Evolutionary conservation across 2,113 vertebrate species (phyloP), one percentile per base, ranked within the genome.

Genomic region (Panthera leo): DNA sequence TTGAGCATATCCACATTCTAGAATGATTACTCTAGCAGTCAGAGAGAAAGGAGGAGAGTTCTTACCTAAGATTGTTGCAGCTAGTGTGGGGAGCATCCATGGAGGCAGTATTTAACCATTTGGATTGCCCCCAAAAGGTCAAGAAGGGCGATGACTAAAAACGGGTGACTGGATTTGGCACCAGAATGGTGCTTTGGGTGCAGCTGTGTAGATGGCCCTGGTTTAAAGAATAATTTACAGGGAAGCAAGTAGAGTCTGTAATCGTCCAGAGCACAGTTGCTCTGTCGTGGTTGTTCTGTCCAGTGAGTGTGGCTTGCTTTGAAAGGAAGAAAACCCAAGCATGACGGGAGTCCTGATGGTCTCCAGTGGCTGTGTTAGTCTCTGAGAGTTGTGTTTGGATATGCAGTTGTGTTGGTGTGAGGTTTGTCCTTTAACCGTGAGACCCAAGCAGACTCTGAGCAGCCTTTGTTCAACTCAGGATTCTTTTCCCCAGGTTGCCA

Each of bases 221-320:
- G 34, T n/a, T 45, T 79, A 48, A 65, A 94, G 39, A 80, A 16
- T 87, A 13, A 61, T 78, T 92, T 61, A 76, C 68, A 80, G 89
- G 61, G 45, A 70, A 84, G 79, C 25, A 23, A 91, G 53, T 0
- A 0, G 73, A 84, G 73, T 51, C 73, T 90, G 34, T 84, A 73
- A 63, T 78, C 58, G 63, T 67, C 36, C 42, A 51, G 6, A 91
- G 68, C 27, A 39, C 31, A 36, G 89, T 36, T 2, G 25, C 39
- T 42, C 39, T 86, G 61, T 88, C 53, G 61, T 85, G 70, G 82
- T 84, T n/a, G 16, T 51, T 91, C 75, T 88, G 63, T 10, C 68
- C 68, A 53, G 85, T 1, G 48, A 97, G n/a, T 10, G 29, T 39
- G n/a, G 80, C 78, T 93, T 91, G 29, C 92, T 95, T 67, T 85